Percentiles rank a stretch among this genome's conserved stretches.
phyloP scores from a whole-genome alignment of 37 sponge, comb jelly and placozoan genomes.

The Spongilla lacustris region DNA sequence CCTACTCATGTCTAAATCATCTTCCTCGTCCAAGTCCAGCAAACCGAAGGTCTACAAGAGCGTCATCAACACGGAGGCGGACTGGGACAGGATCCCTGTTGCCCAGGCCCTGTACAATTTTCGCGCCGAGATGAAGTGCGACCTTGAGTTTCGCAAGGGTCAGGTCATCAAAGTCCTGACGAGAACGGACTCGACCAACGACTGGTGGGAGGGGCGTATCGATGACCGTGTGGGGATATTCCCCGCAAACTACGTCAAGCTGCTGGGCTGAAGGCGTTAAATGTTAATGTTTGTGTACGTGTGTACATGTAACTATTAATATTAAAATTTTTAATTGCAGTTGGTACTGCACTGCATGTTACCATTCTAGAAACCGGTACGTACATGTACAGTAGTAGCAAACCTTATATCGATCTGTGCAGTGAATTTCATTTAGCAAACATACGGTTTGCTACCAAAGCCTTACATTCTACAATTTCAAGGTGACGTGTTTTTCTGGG shows the following conservation, averaged over 20 bases:
- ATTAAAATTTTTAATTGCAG: too few species aligned
- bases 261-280: conserved; percentile 8
- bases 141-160: conserved; percentile 88
- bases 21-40: neutral
- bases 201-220: conserved; percentile 98
- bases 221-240: conserved; percentile 92
- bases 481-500: too few species aligned
- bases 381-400: too few species aligned
- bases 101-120: conserved; percentile 82
- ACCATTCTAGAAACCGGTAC: too few species aligned
- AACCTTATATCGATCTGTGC: too few species aligned
- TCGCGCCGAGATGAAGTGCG: conserved; percentile 85
- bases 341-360: too few species aligned
- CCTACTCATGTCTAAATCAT: neutral
- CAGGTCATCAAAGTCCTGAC: conserved; percentile 84
- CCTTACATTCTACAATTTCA: too few species aligned
- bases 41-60: conserved; percentile 39
- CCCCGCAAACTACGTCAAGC: conserved; percentile 95
- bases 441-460: too few species aligned
- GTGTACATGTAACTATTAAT: conserved; percentile 5
- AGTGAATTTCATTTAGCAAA: too few species aligned
- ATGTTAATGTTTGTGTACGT: conserved; percentile 22
- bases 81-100: conserved; percentile 70
- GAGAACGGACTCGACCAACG: conserved; percentile 70
- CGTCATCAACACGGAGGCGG: conserved; percentile 21